phyloP scores from a whole-genome alignment of 1,140 invertebrate species.

The Lasaia peninsularis region DNA sequence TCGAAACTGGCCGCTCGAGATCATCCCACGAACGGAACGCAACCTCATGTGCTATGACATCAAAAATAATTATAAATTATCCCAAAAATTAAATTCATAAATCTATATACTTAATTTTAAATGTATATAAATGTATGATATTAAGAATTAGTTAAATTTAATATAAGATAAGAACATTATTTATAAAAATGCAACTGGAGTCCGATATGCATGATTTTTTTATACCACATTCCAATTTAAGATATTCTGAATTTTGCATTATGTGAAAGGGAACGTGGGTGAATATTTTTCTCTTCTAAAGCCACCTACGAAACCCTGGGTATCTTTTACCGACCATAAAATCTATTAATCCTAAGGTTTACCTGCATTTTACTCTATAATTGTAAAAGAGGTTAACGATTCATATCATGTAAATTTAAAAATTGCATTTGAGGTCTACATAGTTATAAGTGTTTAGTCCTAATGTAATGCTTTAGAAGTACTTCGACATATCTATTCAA shows the following conservation, averaged over 20 bases:
- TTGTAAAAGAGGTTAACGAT: conserved; percentile 71
- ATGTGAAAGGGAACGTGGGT: conserved; percentile 12
- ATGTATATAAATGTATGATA: conserved; percentile 75
- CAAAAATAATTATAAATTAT: conserved; percentile 73
- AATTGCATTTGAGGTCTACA: conserved; percentile 76
- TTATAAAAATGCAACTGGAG: conserved; percentile 57
- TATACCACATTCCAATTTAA: conserved; percentile 67
- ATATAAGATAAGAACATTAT: conserved; percentile 49
- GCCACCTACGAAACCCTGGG: background rate
- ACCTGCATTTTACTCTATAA: conserved; percentile 36
- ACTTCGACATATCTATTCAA: conserved; percentile 75
- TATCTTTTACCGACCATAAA: background rate
- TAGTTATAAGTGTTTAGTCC: conserved; percentile 73
- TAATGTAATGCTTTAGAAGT: conserved; percentile 74
- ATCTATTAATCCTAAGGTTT: background rate
- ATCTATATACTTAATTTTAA: conserved; percentile 61
- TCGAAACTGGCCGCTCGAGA: conserved; percentile 16
- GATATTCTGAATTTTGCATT: conserved; percentile 33
- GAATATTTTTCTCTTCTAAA: conserved; percentile 11
- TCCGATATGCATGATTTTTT: conserved; percentile 72
- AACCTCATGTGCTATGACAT: conserved; percentile 67
- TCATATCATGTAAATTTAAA: conserved; percentile 76
- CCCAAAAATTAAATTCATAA: conserved; percentile 75
- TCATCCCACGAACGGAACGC: conserved; percentile 26
- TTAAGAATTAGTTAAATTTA: conserved; percentile 53